Conservation (phyloP, 92 coral and sea anemone genomes). For the Muricea muricata region DNA sequence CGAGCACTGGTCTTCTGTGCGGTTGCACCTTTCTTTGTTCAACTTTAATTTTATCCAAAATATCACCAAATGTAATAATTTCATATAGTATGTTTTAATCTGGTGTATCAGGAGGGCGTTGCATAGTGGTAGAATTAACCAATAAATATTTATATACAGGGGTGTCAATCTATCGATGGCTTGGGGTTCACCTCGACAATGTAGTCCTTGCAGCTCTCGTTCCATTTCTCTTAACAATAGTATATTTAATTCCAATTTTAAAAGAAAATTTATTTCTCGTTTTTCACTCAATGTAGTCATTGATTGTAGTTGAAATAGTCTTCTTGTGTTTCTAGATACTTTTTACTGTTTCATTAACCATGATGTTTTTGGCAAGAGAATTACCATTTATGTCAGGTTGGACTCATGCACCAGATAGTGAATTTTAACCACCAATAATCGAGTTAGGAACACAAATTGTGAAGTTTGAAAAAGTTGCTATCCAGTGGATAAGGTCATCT, state of each 20-base stretch:
- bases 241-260: slow-evolving; percentile 33
- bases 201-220: slow-evolving; percentile 66
- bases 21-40: slow-evolving; percentile 81
- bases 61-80: slow-evolving; percentile 20
- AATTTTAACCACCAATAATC: no score
- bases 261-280: background rate
- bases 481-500: no score
- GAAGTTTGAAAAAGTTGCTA: no score
- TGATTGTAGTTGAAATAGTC: no score
- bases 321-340: slow-evolving; percentile 60
- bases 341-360: slow-evolving; percentile 82
- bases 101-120: no score
- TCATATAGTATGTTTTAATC: no score
- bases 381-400: slow-evolving; percentile 54
- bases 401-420: no score
- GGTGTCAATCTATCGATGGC: slow-evolving; percentile 72
- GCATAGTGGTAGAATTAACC: no score
- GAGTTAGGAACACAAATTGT: no score
- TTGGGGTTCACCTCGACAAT: slow-evolving; percentile 75
- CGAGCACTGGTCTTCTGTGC: slow-evolving; percentile 85
- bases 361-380: slow-evolving; percentile 71
- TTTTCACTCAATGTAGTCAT: background rate
- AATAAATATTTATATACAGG: slow-evolving; percentile 24
- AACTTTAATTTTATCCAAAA: slow-evolving; percentile 95
- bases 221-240: slow-evolving; percentile 86